Percentiles rank a stretch among this genome's conserved stretches.
Conservation (phyloP, 2,888 invertebrate species). For the Lasioglossum marginatum region DNA sequence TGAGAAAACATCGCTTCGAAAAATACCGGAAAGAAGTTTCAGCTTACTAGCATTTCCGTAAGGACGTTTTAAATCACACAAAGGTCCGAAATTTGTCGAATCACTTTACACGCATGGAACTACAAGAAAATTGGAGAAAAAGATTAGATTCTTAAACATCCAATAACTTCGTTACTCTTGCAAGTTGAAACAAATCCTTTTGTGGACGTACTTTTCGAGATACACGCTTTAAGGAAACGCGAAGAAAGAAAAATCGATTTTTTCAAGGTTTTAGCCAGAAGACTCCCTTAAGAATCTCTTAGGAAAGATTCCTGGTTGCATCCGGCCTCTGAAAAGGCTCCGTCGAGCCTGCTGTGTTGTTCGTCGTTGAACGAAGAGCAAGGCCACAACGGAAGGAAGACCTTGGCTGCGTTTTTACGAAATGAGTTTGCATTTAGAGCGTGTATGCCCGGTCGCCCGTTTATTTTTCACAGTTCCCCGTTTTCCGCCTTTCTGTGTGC, state of each 20-base stretch:
- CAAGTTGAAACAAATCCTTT: not conserved
- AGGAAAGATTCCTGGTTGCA: not conserved
- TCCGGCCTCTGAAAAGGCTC: not conserved
- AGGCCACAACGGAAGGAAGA: constrained; percentile 41
- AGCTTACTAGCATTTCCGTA: not conserved
- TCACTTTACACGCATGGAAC: not conserved
- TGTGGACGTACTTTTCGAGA: not conserved
- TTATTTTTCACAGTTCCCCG: constrained; percentile 31
- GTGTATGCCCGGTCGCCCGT: constrained; percentile 25
- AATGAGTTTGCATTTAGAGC: constrained; percentile 51
- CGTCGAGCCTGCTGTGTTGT: not conserved
- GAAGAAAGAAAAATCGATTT: constrained; percentile 1
- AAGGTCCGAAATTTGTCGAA: no score
- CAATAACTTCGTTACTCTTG: not conserved
- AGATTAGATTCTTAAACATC: not conserved
- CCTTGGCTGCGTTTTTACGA: constrained; percentile 57
- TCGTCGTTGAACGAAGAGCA: not conserved
- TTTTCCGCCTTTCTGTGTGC: constrained; percentile 16
- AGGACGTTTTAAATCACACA: not conserved
- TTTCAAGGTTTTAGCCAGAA: not conserved
- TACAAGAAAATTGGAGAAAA: no score
- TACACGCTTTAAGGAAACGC: not conserved
- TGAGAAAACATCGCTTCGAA: no score
- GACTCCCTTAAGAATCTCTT: constrained; percentile 1
- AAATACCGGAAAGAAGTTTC: not conserved